Base-by-base conservation (phyloP, 2,888 invertebrate genomes). In the Petrolisthes manimaculis region DNA sequence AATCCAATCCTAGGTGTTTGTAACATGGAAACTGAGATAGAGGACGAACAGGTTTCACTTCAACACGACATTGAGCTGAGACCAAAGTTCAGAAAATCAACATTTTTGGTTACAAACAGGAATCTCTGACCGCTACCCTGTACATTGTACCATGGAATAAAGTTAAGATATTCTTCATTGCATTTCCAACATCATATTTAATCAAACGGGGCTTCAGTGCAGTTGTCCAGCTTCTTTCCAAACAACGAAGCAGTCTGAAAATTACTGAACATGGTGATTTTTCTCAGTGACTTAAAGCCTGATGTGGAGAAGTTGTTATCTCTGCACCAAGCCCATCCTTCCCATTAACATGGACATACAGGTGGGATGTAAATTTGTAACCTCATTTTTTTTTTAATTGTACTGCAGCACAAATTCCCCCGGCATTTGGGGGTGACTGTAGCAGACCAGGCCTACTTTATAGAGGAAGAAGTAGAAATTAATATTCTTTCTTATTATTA, bases 31-130 rank as follows among this genome's bases (percentile, higher is more conserved):
- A 83, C 79, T 9, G 80, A 56, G 51, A 12, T 74, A 75, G 83
- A 86, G 74, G 83, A 86, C 82, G 80, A 86, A 83, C 69, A 79
- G 24, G 75, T 83, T 86, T 89, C 86, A 83, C 71, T 86, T 54
- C 86, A 89, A 89, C 86, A 89, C 82, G 83, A 86, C 85, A 84
- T 81, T 71, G 86, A 89, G 74, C 86, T 89, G n/a, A 86, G 84
- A 83, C 86, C 86, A 83, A 82, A 82, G 78, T 89, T 84, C 83
- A 89, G 83, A 82, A 78, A 86, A 77, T 85, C 84, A 86, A 56
- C 51, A 86, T 79, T 89, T 88, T 88, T 89, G 84, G 84, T 55
- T 88, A 77, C 78, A 89, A 86, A 83, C n/a, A 78, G 56, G 78
- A 84, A 88, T 88, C 4, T 84, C 55, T 86, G 89, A 89, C 37